Base-by-base conservation (phyloP, 2,888 invertebrate species). In the Cheilosia vulpina region DNA sequence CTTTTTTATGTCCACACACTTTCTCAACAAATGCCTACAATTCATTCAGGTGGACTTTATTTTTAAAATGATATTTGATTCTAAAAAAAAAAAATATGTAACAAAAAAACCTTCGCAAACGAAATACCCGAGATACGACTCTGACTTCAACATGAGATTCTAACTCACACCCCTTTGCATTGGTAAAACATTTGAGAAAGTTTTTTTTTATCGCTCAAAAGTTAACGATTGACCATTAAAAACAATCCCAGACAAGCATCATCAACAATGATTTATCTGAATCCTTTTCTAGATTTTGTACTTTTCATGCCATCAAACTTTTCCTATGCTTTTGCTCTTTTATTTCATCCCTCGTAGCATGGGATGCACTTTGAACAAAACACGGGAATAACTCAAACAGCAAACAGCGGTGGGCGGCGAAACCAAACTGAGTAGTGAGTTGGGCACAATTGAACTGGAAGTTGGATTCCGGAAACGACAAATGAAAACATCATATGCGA, bases 211-310 rank as follows among this genome's bases (percentile, higher is more conserved):
- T 83, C 34, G 41, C 55, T 62, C 17, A 34, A 68, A 72, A 78
- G 60, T 72, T 68, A 62, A 78, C 66, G 50, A 82, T 68, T 83
- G 82, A 66, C 78, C 55, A 83, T 72, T 78, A 55, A 72, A 31
- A 65, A 6, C n/a, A 65, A 65, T 15, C 63, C 45, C 55, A 63
- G 47, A 66, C 69, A 73, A 83, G 68, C 68, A 57, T 63, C 55
- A 65, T 84, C 79, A 75, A 58, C 83, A 69, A 79, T 55, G 83
- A 69, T 79, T 75, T 79, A 63, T 69, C 52, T 45, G 65, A 63
- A 65, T 53, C 60, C 57, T 24, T 38, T 57, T 24, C 21, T 55
- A 63, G 57, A 77, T 62, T 66, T 83, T 19, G 50, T 72, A 45
- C 31, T 27, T 55, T 65, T 57, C 53, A 41, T 47, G 1, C 34